Percentiles rank a stretch among this genome's conserved stretches.
Conservation (phyloP, 2,113 vertebrate genomes). For the Clarias gariepinus region DNA sequence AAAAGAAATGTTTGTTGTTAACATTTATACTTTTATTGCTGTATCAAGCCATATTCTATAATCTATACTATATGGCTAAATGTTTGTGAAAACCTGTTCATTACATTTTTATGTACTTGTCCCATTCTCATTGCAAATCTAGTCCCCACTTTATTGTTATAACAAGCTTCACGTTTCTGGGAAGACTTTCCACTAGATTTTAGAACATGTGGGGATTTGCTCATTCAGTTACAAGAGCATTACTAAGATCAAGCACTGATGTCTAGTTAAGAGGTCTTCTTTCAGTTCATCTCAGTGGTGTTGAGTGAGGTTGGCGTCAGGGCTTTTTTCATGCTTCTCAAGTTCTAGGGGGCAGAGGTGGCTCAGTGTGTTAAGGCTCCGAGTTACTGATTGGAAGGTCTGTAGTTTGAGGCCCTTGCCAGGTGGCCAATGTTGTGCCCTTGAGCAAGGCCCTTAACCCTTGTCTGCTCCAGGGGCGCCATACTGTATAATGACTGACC, state of each 20-base stretch:
- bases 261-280: not conserved
- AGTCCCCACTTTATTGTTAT: not conserved
- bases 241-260: not conserved
- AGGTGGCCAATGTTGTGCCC: too few species aligned
- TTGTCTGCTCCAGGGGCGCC: too few species aligned
- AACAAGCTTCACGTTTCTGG: not conserved
- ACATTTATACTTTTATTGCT: not conserved
- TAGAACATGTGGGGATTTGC: not conserved
- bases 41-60: not conserved
- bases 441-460: too few species aligned
- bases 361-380: too few species aligned
- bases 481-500: too few species aligned
- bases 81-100: not conserved
- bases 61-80: not conserved
- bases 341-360: not conserved
- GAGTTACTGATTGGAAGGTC: too few species aligned
- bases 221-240: not conserved
- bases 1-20: not conserved
- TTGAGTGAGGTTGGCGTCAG: not conserved
- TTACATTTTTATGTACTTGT: not conserved
- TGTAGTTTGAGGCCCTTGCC: too few species aligned
- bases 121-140: not conserved
- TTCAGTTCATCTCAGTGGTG: not conserved
- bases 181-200: not conserved
- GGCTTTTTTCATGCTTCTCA: not conserved